Evolutionary conservation across 2,113 vertebrate species (phyloP), one percentile per base, ranked within the genome.

Genomic region (Campylorhamphus procurvoides): DNA sequence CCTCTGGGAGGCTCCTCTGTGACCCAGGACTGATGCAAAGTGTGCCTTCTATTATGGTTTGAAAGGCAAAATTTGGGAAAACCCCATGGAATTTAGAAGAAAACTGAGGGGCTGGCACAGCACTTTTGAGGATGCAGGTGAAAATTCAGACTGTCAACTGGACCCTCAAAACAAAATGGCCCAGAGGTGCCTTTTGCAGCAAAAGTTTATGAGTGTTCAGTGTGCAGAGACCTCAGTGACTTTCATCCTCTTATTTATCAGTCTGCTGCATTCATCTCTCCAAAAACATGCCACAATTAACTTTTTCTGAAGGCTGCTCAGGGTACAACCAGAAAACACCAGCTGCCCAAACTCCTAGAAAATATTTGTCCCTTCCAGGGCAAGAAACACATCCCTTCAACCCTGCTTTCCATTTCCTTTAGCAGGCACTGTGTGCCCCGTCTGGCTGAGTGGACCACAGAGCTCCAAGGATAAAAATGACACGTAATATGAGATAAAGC

Each of bases 401-500:
- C 40, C 60, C 72, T 35, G 23, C 11, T 89, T 39, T 12, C 55
- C 15, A 4, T 64, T 56, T 63, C 59, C 89, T 31, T 8, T 9
- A 50, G 52, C 49, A 33, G 73, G 33, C 77, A 18, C 35, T 1
- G 0, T 0, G 1, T 39, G 10, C 49, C 73, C 63, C 19, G 3
- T 56, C 74, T 42, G 49, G 7, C 52, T 44, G 35, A 46, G 53
- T 0, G 39, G 64, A 44, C 56, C 73, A 6, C 20, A 7, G 53
- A 42, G 74, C 75, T 55, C 66, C 84, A 44, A 88, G 53, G 89
- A 58, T 58, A 93, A 60, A 96, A 89, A 53, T n/a, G 25, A 40
- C 62, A 4, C 42, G 87, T 79, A 94, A 96, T 6, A 33, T 8
- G 87, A 94, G 94, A 95, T 59, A 64, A 94, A 72, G 71, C 18